Conservation (phyloP, 2,113 vertebrate species). For the Machaerirhynchus nigripectus region DNA sequence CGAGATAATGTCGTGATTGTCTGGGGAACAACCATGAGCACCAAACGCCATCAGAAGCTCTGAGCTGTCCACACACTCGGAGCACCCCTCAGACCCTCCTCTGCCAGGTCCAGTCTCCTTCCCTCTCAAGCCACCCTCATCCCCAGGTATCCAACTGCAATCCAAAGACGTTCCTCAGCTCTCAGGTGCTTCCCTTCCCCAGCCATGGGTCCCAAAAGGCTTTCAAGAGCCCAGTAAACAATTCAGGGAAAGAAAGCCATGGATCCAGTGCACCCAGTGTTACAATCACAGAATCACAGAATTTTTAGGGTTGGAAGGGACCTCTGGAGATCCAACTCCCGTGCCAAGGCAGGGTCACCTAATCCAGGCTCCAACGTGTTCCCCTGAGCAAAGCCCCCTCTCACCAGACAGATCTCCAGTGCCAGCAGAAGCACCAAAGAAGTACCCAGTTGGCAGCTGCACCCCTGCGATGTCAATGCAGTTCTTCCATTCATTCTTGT, state of each 20-base stretch:
- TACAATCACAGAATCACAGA: not conserved
- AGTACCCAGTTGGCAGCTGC: constrained; percentile 94
- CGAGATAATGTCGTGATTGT: constrained; percentile 97
- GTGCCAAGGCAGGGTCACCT: not conserved
- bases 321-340: not conserved
- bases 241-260: not conserved
- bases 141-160: not conserved
- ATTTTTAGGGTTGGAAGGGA: not conserved
- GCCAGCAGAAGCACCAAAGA: constrained; percentile 93
- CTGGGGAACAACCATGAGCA: constrained; percentile 63
- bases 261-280: not conserved
- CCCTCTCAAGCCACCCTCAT: not conserved
- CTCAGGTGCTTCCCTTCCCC: not conserved
- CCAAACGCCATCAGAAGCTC: not conserved
- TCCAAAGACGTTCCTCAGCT: not conserved
- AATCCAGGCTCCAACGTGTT: not conserved
- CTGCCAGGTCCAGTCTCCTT: not conserved
- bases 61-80: not conserved
- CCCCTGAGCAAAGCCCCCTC: not conserved
- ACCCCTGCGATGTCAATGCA: constrained; percentile 95
- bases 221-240: not conserved
- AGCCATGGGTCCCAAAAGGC: not conserved
- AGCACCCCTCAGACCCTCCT: not conserved
- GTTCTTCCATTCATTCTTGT: constrained; percentile 96
- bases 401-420: constrained; percentile 96